Percentiles rank a stretch among this genome's conserved stretches.
phyloP scores from a whole-genome alignment of 2,797 vertebrate species.

The Phyllotis vaccarum region DNA sequence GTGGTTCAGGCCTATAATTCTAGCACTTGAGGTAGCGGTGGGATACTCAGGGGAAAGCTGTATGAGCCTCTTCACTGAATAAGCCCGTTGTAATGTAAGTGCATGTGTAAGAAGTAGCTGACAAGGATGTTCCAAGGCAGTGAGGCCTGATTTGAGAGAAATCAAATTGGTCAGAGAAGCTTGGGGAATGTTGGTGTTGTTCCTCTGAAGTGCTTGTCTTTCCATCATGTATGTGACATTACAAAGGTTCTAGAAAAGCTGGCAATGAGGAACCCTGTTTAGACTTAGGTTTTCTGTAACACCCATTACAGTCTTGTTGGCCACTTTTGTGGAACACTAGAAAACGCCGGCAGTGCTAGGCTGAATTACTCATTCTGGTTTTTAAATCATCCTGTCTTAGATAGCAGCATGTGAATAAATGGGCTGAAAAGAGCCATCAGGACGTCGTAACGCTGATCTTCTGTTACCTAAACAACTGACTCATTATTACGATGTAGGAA shows the following conservation, averaged over 20 bases:
- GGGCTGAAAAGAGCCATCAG: neutral
- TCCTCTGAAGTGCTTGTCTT: neutral
- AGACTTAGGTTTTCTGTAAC: neutral
- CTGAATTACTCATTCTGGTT: neutral
- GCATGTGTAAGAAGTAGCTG: neutral
- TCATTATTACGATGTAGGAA: neutral
- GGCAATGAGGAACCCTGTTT: neutral
- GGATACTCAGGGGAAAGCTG: neutral
- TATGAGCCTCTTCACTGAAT: neutral
- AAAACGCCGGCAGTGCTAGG: constrained; percentile 12
- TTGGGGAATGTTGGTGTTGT: neutral
- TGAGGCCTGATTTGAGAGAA: neutral
- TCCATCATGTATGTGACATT: neutral
- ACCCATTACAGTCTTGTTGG: neutral
- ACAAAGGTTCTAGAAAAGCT: neutral
- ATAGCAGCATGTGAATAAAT: neutral
- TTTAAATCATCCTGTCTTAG: constrained; percentile 19
- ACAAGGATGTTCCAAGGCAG: neutral
- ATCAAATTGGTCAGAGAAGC: neutral
- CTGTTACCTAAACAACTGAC: neutral
- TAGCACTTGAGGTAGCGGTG: neutral
- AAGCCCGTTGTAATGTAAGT: neutral
- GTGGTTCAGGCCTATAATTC: neutral
- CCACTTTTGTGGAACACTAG: neutral
- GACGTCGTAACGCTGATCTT: neutral